Base-by-base conservation (phyloP, 2,888 invertebrate species). In the Trissolcus japonicus region DNA sequence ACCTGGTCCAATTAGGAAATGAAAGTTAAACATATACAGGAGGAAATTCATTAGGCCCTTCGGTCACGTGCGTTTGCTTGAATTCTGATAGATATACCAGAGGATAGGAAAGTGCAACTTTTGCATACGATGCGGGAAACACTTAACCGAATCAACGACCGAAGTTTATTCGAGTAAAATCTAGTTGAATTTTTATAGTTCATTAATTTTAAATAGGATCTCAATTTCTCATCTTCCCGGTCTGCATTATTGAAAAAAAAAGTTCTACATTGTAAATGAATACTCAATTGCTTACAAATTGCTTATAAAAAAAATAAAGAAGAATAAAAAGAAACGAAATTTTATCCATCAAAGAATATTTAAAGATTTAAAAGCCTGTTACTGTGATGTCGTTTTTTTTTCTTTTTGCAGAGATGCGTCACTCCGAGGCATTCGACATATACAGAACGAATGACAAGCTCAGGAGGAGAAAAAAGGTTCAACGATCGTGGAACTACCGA, bases 391-490 rank as follows among this genome's bases (percentile, higher is more conserved):
- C 9, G 9, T 51, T 51, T 4, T 48, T 25, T 51, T 61, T 56
- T 53, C 71, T 62, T 78, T 57, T 81, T 81, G 6, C 79, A 85
- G 85, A 85, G 65, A 68, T 84, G 79, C 83, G 83, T 59, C 83
- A 83, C 60, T 75, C 76, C 21, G 81, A 81, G 62, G 78, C 81
- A 48, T 75, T 82, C 80, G 84, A 85, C 78, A 82, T 84, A 57
- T 69, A 79, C 62, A 81, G 82, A 78, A 76, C 82, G 80, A 81
- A 82, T 73, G 83, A 82, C 73, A 82, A 82, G 79, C 61, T 79
- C 53, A 83, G 79, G 73, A 77, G 80, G 48, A 82, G 81, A 54
- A 82, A 74, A 69, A 82, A 82, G 72, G 72, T 82, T 51, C 81
- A 80, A 48, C 80, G 82, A 61, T 65, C 83, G 19, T 80, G 79